Evolutionary conservation across 35 echinoderm and acorn worm genomes (phyloP).

Genomic region (Chiridota heheva): DNA sequence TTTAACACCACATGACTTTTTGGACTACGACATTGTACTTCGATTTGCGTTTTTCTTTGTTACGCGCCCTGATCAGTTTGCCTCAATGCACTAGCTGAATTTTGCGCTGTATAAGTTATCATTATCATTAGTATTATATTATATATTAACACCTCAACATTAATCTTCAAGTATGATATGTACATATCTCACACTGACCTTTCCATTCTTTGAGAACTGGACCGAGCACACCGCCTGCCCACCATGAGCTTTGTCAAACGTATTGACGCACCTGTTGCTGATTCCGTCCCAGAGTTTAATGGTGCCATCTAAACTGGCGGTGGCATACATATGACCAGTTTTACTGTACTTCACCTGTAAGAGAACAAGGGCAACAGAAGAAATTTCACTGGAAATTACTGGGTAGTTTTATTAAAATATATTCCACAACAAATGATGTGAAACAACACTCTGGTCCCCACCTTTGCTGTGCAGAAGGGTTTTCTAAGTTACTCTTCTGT

Average conservation of each 20-base stretch:
- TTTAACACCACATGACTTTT: too few species aligned
- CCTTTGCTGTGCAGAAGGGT: neutral
- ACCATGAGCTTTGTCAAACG: conserved; percentile 86
- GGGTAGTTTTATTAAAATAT: neutral
- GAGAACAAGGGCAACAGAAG: neutral
- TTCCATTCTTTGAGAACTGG: conserved; percentile 86
- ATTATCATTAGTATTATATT: neutral
- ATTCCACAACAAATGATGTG: neutral
- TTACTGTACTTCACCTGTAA: conserved; percentile 81
- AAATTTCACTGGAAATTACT: neutral
- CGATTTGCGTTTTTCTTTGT: too few species aligned
- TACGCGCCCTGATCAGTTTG: too few species aligned
- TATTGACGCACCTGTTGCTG: conserved; percentile 93
- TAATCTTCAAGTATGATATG: too few species aligned
- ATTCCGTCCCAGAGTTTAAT: conserved; percentile 97
- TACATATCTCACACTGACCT: conserved; percentile 57
- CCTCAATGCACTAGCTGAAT: neutral
- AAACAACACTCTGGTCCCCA: neutral
- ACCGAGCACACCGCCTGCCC: conserved; percentile 82
- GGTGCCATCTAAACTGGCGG: conserved; percentile 79
- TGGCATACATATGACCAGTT: conserved; percentile 72
- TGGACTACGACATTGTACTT: too few species aligned
- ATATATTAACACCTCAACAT: neutral
- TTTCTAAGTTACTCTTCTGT: too few species aligned
- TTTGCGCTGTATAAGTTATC: too few species aligned